These are phyloP conservation scores for Plumapathes pennacea DNA, from an alignment of 92 coral and sea anemone genomes.

Conservation along the genomic window DNA sequence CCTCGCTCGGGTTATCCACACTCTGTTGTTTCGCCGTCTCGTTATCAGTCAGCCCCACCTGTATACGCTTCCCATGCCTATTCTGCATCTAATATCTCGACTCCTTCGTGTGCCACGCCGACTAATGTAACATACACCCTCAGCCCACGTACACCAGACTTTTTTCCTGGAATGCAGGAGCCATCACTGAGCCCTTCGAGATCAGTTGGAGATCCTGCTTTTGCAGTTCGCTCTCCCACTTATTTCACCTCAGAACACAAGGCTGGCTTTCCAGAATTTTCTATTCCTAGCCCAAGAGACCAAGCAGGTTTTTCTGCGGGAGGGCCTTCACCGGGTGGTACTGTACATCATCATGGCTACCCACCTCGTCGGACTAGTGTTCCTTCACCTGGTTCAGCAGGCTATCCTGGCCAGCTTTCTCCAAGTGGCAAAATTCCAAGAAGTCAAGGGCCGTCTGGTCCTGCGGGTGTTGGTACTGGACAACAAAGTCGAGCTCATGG, in stretches of 20 bases:
- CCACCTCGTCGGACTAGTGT: conserved; percentile 60
- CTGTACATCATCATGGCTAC: conserved; percentile 88
- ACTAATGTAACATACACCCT: conserved; percentile 72
- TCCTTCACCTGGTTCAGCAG: conserved; percentile 54
- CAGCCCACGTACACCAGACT: conserved; percentile 77
- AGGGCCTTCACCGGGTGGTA: conserved; percentile 80
- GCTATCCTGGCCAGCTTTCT: conserved; percentile 60
- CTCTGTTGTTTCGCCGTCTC: conserved; percentile 84
- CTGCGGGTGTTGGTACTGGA: conserved; percentile 38
- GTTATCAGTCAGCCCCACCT: conserved; percentile 87
- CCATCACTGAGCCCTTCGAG: conserved; percentile 83
- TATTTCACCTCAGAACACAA: conserved; percentile 47
- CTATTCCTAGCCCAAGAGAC: conserved; percentile 74
- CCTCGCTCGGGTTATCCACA: conserved; percentile 88
- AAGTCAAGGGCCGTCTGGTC: conserved; percentile 66
- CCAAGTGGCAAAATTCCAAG: conserved; percentile 56
- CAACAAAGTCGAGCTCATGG: conserved; percentile 57
- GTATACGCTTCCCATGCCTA: conserved; percentile 73
- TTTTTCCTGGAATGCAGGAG: conserved; percentile 78
- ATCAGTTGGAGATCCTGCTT: conserved; percentile 63
- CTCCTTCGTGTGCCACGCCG: conserved; percentile 96
- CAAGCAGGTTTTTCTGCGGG: conserved; percentile 63
- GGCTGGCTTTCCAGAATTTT: conserved; percentile 53
- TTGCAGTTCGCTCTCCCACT: conserved; percentile 71
- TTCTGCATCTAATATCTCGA: conserved; percentile 80